Evolutionary conservation across 1,140 invertebrate genomes (phyloP).

Genomic region (Pararge aegeria): DNA sequence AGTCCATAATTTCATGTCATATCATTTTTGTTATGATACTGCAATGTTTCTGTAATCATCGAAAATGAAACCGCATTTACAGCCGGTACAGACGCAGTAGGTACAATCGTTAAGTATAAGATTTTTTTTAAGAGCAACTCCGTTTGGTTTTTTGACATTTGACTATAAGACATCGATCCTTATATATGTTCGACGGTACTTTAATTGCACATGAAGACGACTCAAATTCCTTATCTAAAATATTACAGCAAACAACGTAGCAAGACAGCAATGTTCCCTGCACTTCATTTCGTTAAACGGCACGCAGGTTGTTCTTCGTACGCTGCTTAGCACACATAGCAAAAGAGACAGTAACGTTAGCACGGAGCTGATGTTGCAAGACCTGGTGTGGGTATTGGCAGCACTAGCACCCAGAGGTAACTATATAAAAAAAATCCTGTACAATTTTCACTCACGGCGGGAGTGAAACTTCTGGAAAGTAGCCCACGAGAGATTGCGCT

Average conservation of each 20-base stretch:
- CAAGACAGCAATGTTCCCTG: slow-evolving; percentile 61
- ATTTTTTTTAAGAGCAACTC: no score
- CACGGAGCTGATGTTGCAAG: slow-evolving; percentile 64
- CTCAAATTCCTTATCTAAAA: background rate
- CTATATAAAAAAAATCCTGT: background rate
- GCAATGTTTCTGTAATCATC: no score
- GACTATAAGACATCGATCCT: background rate
- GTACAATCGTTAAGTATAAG: no score
- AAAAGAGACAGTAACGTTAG: slow-evolving; percentile 66
- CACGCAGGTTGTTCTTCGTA: slow-evolving; percentile 58
- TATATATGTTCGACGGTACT: no score
- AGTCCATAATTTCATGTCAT: no score
- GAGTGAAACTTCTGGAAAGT: no score
- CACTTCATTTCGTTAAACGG: slow-evolving; percentile 66
- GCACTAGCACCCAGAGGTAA: slow-evolving; percentile 64
- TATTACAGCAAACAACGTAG: slow-evolving; percentile 67
- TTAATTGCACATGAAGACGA: background rate
- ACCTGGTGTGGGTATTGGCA: slow-evolving; percentile 68
- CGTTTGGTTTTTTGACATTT: background rate
- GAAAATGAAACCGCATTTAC: no score
- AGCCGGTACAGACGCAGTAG: no score
- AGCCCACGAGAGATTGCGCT: no score
- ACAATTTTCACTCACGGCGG: no score
- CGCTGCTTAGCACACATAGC: slow-evolving; percentile 53
- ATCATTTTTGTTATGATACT: no score